These are phyloP conservation scores for Helogale parvula DNA, from an alignment of 2,113 vertebrate species.

Conservation along the genomic window DNA sequence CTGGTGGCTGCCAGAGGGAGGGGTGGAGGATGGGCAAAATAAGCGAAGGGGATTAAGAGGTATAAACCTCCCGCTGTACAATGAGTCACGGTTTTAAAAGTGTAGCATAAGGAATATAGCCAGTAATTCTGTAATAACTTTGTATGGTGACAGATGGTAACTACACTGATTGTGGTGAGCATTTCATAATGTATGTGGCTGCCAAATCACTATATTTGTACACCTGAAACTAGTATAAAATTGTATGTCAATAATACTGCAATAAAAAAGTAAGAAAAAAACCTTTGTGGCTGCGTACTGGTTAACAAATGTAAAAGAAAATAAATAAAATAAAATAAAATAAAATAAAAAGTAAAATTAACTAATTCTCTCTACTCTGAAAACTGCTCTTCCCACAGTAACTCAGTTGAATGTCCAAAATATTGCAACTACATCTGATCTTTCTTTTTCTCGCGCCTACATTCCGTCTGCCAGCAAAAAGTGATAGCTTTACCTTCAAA, in stretches of 20 bases:
- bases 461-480: neutral
- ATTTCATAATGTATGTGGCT: too few relatives aligned
- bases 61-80: too few relatives aligned
- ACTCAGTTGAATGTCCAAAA: neutral
- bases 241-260: neutral
- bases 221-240: neutral
- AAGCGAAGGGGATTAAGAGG: too few relatives aligned
- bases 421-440: neutral
- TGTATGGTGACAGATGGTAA: too few relatives aligned
- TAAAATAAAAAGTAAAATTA: neutral
- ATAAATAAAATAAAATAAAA: neutral
- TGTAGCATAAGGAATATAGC: too few relatives aligned
- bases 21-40: too few relatives aligned
- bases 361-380: neutral
- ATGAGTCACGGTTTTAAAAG: too few relatives aligned
- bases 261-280: neutral
- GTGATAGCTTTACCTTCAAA: neutral
- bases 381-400: neutral
- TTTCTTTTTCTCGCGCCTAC: neutral
- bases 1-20: too few relatives aligned
- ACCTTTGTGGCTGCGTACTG: neutral
- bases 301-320: neutral
- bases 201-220: neutral
- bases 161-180: too few relatives aligned
- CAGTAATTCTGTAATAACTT: too few relatives aligned